Conservation (phyloP, 2,113 vertebrate genomes). For the Oncorhynchus masou region DNA sequence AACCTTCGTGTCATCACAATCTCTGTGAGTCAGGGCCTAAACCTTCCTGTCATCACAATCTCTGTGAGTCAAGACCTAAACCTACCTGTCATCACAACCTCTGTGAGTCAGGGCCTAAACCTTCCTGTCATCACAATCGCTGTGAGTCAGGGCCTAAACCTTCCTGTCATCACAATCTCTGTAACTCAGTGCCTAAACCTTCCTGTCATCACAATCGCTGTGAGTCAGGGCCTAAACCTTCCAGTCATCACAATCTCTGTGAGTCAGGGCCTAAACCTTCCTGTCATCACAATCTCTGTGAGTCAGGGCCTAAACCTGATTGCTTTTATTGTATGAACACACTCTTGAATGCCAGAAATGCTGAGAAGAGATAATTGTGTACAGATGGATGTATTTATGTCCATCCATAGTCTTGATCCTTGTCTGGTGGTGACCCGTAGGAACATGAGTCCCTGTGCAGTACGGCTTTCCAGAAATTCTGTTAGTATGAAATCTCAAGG, state of each 20-base stretch:
- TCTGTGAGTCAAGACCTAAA: no score
- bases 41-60: no score
- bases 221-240: neutral
- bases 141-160: neutral
- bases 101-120: no score
- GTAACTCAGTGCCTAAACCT: neutral
- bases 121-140: no score
- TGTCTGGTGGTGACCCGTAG: constrained; percentile 37
- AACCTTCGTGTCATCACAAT: no score
- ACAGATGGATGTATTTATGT: constrained; percentile 13
- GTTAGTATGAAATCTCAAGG: constrained; percentile 64
- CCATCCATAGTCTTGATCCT: constrained; percentile 38
- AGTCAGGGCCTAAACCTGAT: neutral
- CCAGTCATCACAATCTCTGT: constrained; percentile 7
- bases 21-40: no score
- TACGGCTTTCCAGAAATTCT: constrained; percentile 56
- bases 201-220: constrained; percentile 4
- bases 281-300: constrained; percentile 6
- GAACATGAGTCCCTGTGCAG: constrained; percentile 42
- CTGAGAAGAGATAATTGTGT: neutral
- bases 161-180: constrained; percentile 4
- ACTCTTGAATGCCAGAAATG: neutral
- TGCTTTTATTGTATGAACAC: neutral
- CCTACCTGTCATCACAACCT: no score
- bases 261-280: neutral